A percentile compares a stretch with the other conserved stretches of the same genome.
Evolutionary conservation across 2,888 invertebrate genomes (phyloP).

Genomic region (Meloe dianella): DNA sequence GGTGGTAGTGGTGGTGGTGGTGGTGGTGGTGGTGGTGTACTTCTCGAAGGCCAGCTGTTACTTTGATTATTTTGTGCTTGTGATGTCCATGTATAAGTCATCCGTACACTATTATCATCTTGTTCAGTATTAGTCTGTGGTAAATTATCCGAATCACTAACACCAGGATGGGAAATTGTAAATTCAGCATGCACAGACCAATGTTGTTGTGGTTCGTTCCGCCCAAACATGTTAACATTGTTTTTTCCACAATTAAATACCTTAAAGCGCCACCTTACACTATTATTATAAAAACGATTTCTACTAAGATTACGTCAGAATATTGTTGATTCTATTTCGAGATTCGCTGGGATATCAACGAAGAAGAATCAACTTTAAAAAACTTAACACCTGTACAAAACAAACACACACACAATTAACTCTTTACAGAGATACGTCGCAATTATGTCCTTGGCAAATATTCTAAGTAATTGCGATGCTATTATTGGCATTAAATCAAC

Average conservation of each 20-base stretch:
- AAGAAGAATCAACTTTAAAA: background rate
- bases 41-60: slow-evolving; percentile 27
- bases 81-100: slow-evolving; percentile 63
- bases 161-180: slow-evolving; percentile 64
- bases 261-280: background rate
- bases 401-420: background rate
- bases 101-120: slow-evolving; percentile 62
- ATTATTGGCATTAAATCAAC: slow-evolving; percentile 16
- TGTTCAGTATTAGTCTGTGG: slow-evolving; percentile 57
- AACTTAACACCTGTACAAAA: background rate
- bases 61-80: slow-evolving; percentile 34
- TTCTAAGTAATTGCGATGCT: slow-evolving; percentile 15
- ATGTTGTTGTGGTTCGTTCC: slow-evolving; percentile 62
- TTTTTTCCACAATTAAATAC: slow-evolving; percentile 5
- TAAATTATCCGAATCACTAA: slow-evolving; percentile 55
- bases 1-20: background rate
- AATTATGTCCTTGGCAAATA: slow-evolving; percentile 25
- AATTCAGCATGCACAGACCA: slow-evolving; percentile 75
- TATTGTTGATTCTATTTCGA: background rate
- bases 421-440: slow-evolving; percentile 8
- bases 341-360: background rate
- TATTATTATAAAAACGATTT: background rate
- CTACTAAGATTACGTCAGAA: background rate
- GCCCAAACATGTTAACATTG: slow-evolving; percentile 32
- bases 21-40: slow-evolving; percentile 30